phyloP scores from a whole-genome alignment of 2,888 invertebrate genomes.

The Alcis repandata region DNA sequence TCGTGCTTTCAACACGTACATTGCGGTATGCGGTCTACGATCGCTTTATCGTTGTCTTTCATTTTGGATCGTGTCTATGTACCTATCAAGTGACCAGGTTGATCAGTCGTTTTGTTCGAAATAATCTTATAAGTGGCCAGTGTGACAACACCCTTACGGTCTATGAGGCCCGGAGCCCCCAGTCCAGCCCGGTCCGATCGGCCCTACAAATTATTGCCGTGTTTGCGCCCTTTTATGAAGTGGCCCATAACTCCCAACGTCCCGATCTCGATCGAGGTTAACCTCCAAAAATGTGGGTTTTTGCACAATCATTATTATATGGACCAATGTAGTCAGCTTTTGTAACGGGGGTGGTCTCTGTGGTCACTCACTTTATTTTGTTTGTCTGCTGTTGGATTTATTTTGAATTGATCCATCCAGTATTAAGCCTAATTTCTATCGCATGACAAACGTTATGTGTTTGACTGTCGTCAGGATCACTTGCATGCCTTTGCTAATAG shows the following conservation, averaged over 20 bases:
- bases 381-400: not conserved
- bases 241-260: constrained; percentile 46
- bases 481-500: not conserved
- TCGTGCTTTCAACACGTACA: no score
- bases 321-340: constrained; percentile 36
- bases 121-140: not conserved
- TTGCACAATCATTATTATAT: constrained; percentile 48
- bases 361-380: no score
- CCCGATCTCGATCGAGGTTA: constrained; percentile 33
- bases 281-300: constrained; percentile 41
- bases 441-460: not conserved
- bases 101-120: not conserved
- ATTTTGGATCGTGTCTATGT: no score
- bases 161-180: constrained; percentile 33
- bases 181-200: constrained; percentile 28
- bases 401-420: not conserved
- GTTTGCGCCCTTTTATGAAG: constrained; percentile 56
- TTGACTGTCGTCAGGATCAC: not conserved
- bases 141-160: constrained; percentile 24
- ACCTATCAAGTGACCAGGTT: no score
- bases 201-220: constrained; percentile 58
- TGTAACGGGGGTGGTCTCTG: constrained; percentile 14
- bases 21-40: no score
- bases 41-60: no score
- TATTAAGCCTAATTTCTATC: not conserved